Percentiles rank a stretch among this genome's conserved stretches.
Conservation (phyloP, 2,888 invertebrate genomes). For the Cephus nigrinus region DNA sequence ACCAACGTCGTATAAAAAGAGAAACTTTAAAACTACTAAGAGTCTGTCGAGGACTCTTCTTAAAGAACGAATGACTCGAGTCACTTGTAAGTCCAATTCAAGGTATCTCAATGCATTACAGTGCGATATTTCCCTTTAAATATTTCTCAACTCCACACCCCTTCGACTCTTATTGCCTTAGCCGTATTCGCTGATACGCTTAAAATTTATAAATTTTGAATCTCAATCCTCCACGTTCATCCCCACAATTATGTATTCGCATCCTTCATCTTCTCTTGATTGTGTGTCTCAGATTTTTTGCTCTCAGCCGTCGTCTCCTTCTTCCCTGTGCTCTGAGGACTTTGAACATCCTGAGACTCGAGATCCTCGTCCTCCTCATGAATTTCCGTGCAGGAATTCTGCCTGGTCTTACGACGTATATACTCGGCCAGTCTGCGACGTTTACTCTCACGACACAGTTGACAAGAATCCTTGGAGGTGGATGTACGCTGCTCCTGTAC, state of each 20-base stretch:
- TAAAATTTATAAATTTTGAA: not conserved
- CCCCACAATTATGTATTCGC: not conserved
- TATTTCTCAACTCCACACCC: not conserved
- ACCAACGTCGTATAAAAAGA: not conserved
- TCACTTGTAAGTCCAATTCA: not conserved
- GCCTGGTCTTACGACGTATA: slow-evolving; percentile 67
- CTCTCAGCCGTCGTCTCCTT: slow-evolving; percentile 21
- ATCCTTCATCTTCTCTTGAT: not conserved
- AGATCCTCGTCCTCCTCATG: slow-evolving; percentile 68
- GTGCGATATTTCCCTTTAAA: not conserved
- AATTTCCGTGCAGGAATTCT: slow-evolving; percentile 68
- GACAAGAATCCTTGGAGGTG: slow-evolving; percentile 64
- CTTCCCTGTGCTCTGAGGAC: slow-evolving; percentile 35
- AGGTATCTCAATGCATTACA: not conserved
- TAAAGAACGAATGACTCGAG: not conserved
- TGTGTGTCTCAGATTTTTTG: slow-evolving; percentile 6
- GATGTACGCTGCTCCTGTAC: slow-evolving; percentile 54
- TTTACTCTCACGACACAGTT: slow-evolving; percentile 70
- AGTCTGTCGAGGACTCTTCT: not conserved
- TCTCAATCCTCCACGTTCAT: not conserved
- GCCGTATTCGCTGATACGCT: no score
- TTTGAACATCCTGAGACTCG: not conserved
- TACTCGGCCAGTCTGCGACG: slow-evolving; percentile 68
- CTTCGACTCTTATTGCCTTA: not conserved
- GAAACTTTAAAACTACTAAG: not conserved